Base-by-base conservation (phyloP, 2,888 invertebrate genomes). In the Eumacrocentrus americanus region DNA sequence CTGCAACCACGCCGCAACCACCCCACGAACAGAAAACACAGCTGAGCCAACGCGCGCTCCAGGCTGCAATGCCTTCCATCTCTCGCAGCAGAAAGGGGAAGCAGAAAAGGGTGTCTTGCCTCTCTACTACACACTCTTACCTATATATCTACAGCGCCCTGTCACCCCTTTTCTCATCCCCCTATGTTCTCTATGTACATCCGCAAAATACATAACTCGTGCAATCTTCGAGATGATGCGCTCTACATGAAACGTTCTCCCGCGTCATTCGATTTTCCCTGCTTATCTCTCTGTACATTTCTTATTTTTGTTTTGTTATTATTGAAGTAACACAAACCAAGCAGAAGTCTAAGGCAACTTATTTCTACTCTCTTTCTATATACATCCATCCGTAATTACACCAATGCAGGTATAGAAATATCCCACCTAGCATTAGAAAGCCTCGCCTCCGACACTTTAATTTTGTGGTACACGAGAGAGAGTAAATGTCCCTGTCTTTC, bases 1-100 rank as follows among this genome's bases (percentile, higher is more conserved):
- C 68, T 66, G 64, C 68, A 66, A 63, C 69, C 66, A 66, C 62
- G 65, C 71, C 65, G 71, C 72, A 68, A 68, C 71, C 71, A 60
- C 63, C 64, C 70, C 61, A 70, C 69, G 67, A 71, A 73, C 76
- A 76, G 78, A 78, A 79, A 78, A 78, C 78, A 79, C 79, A 79
- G 79, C 80, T 79, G 79, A 79, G 79, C 80, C 79, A 78, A 79
- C 78, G 74, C 71, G 61, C 46, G 66, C 63, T 69, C 66, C 42
- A 63, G 61, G 60, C 62, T 70, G 75, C 75, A 74, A 75, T 75
- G 71, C 76, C 75, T 77, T 77, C 75, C 71, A 74, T 72, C 72
- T 77, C 73, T 69, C 64, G 71, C 66, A 69, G 69, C 53, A 57
- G 61, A 64, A 60, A 58, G 60, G 63, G 48, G 58, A 53, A 60